Evolutionary conservation across 1,140 invertebrate species (phyloP), one percentile per base, ranked within the genome.

Genomic region (Lordiphosa mommai): DNA sequence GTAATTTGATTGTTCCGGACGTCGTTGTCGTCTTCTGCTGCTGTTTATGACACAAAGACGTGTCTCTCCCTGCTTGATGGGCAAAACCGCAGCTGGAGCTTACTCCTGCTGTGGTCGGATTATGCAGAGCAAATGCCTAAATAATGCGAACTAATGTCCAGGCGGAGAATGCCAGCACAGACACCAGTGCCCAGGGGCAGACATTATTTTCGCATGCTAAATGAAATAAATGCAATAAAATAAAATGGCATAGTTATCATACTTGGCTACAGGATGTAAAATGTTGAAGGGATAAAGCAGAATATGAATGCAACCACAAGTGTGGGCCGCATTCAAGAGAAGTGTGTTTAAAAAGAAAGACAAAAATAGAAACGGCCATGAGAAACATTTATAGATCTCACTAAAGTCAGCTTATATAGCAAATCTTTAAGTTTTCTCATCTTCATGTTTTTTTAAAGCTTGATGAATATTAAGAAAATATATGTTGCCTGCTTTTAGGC

Each of bases 41-140:
- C 48, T 51, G 34, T 51, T 51, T 51, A 51, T 51, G 48, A 10
- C 17, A 51, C 13, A 38, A 7, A 50, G 48, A 50, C 48, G 34
- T 51, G 34, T 29, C 56, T 12, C 9, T 27, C 23, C 23, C 23
- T 27, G 6, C 23, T 27, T 27, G 23, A 27, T 27, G 23, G 16
- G n/a, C n/a, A 9, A 23, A 30, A 36, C 33, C 56, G 29, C 65
- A 69, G 70, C 47, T 67, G 70, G 36, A 37, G 23, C 23, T 27
- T 27, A 27, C 23, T 27, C 23, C 23, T 27, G 23, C 23, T 27
- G 7, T 44, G 30, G 23, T 12, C n/a, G 58, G 61, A 72, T 72
- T 72, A 72, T 72, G 61, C 38, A 50, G 33, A 73, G 70, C 56
- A 71, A 72, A 72, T 73, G 56, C 69, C 70, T 40, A 73, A 72